Conservation (phyloP, 1,140 invertebrate species). For the Papilio helenus region DNA sequence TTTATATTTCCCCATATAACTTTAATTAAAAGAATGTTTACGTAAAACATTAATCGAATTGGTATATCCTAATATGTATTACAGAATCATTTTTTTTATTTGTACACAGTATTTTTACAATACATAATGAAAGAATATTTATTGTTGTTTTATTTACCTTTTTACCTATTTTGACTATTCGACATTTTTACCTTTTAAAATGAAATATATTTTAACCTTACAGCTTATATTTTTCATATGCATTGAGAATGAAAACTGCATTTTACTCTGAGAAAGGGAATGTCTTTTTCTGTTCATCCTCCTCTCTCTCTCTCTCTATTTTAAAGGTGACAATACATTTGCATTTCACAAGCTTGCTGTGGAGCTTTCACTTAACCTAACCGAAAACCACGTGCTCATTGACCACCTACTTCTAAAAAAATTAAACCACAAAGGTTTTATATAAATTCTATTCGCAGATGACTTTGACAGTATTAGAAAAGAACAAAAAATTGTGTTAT, state of each 20-base stretch:
- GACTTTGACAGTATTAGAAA: constrained; percentile 1
- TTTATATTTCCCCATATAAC: background rate
- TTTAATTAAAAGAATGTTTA: background rate
- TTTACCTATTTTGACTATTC: background rate
- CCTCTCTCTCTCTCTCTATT: background rate
- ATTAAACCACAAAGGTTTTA: background rate
- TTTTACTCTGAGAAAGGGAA: background rate
- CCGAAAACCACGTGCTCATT: background rate
- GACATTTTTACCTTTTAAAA: background rate
- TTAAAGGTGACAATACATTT: background rate
- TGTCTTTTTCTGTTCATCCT: too few relatives aligned
- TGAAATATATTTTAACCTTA: background rate
- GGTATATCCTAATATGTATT: background rate
- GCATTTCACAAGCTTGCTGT: too few relatives aligned
- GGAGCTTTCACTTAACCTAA: background rate
- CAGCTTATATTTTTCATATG: background rate
- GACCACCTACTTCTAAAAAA: background rate
- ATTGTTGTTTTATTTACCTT: constrained; percentile 19
- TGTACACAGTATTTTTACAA: constrained; percentile 28
- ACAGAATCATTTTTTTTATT: constrained; percentile 6
- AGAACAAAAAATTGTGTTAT: background rate
- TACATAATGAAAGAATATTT: constrained; percentile 7
- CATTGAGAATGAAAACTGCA: too few relatives aligned
- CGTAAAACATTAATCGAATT: background rate
- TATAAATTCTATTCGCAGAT: background rate